Evolutionary conservation across 1,140 invertebrate genomes (phyloP).

Genomic region (Sarcophaga bullata): DNA sequence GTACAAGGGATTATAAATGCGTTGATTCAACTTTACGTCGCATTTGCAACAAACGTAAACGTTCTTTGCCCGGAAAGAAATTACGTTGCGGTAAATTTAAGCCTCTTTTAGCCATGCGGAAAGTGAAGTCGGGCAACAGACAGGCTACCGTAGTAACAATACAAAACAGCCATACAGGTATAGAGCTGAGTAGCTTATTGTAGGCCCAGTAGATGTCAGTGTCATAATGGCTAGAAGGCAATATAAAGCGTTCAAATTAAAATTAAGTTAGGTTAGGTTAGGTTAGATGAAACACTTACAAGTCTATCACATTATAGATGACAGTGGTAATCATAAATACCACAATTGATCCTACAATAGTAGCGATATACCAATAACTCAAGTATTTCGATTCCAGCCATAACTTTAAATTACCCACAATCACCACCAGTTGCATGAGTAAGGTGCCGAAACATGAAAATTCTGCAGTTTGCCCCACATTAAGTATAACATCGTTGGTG

Average conservation of each 20-base stretch:
- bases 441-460: slow-evolving; percentile 68
- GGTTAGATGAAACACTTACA: slow-evolving; percentile 66
- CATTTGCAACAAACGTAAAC: slow-evolving; percentile 32
- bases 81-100: slow-evolving; percentile 55
- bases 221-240: slow-evolving; percentile 69
- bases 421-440: slow-evolving; percentile 68
- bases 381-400: slow-evolving; percentile 75
- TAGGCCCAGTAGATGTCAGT: slow-evolving; percentile 74
- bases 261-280: slow-evolving; percentile 4
- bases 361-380: slow-evolving; percentile 70
- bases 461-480: slow-evolving; percentile 65
- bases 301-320: slow-evolving; percentile 70
- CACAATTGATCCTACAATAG: slow-evolving; percentile 71
- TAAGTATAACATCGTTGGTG: slow-evolving; percentile 64
- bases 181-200: slow-evolving; percentile 69
- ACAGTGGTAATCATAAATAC: slow-evolving; percentile 70
- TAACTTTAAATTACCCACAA: slow-evolving; percentile 71
- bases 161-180: slow-evolving; percentile 72
- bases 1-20: slow-evolving; percentile 37
- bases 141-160: slow-evolving; percentile 69
- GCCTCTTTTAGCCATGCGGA: slow-evolving; percentile 55
- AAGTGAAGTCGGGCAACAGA: slow-evolving; percentile 71
- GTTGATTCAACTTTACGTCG: slow-evolving; percentile 51
- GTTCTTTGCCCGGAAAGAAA: slow-evolving; percentile 57
- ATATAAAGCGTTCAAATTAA: slow-evolving; percentile 9